A percentile compares a stretch with the other conserved stretches of the same genome.
Conservation (phyloP, 1,140 invertebrate genomes). For the Spodoptera litura region DNA sequence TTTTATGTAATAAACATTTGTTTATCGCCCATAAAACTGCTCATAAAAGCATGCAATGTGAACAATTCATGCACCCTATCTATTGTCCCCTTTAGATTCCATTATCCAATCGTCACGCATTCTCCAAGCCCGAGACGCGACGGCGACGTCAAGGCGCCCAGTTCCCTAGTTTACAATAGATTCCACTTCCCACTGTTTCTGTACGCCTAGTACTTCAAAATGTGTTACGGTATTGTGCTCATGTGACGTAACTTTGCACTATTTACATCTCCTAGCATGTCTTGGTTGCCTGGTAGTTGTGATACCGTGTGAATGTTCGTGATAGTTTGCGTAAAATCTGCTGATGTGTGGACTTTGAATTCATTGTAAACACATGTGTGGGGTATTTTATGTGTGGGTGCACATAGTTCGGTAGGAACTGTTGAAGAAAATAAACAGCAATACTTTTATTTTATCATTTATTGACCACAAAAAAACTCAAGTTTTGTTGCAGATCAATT, state of each 20-base stretch:
- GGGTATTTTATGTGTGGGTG: too few species aligned
- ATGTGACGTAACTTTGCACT: conserved; percentile 12
- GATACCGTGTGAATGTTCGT: conserved; percentile 9
- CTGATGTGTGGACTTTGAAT: too few species aligned
- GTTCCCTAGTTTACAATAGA: neutral
- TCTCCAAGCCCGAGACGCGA: neutral
- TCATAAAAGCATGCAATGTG: neutral
- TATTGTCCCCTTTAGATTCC: conserved; percentile 2
- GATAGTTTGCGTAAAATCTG: neutral
- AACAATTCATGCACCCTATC: conserved; percentile 19
- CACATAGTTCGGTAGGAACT: too few species aligned
- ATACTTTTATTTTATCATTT: too few species aligned
- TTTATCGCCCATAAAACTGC: neutral
- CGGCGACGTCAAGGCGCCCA: conserved; percentile 5
- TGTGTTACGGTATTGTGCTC: conserved; percentile 21
- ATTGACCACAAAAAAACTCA: too few species aligned
- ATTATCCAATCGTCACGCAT: neutral
- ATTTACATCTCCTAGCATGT: conserved; percentile 11
- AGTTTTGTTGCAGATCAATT: too few species aligned
- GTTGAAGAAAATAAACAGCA: too few species aligned
- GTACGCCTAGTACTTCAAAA: conserved; percentile 21
- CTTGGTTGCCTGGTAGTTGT: neutral
- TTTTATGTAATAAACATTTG: too few species aligned
- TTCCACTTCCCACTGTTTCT: neutral
- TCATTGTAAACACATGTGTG: too few species aligned